Evolutionary conservation across 2,113 vertebrate species (phyloP), one percentile per base, ranked within the genome.

Genomic region (Sorex araneus): DNA sequence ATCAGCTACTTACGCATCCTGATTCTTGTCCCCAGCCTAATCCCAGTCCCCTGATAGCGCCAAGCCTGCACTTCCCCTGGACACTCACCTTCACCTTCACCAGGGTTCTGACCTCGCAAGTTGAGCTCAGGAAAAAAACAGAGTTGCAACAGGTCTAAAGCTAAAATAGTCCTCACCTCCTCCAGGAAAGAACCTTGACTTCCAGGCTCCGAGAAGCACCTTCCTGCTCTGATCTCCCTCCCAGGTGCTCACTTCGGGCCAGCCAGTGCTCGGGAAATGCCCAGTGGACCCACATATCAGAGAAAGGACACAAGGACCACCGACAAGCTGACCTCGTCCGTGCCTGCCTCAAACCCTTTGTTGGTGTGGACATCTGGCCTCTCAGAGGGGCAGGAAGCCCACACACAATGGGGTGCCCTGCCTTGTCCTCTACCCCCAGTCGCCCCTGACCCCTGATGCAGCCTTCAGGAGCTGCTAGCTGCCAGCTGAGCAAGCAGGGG

Each of bases 301-400:
- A 25, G 67, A 27, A 80, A 84, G 87, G 83, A 32, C 34, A 34
- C 11, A 0, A 2, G 13, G 79, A 66, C 84, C 94, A 94, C 73
- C 63, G 36, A 43, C 90, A 57, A 18, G 76, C 6, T 66, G 28
- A 60, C 45, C 77, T 80, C 45, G 80, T 84, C 86, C 57, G 43
- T 67, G 70, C 83, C 79, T 32, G n/a, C 64, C 64, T 71, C 63
- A 50, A 11, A 63, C 23, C 81, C 74, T 92, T 63, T 75, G 77
- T n/a, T 87, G 74, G 84, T 63, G 16, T 8, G 69, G 69, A 81
- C 54, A 70, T 77, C 32, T 74, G 86, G 87, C 76, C 60, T 94
- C 84, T 67, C 73, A 92, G 84, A 75, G 90, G 90, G 94, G 95
- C 89, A 96, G 94, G 91, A 96, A 94, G 80, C 80, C 91, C 8